These are phyloP conservation scores for Phenganax marumi DNA, from an alignment of 92 coral and sea anemone genomes.

Conservation along the genomic window DNA sequence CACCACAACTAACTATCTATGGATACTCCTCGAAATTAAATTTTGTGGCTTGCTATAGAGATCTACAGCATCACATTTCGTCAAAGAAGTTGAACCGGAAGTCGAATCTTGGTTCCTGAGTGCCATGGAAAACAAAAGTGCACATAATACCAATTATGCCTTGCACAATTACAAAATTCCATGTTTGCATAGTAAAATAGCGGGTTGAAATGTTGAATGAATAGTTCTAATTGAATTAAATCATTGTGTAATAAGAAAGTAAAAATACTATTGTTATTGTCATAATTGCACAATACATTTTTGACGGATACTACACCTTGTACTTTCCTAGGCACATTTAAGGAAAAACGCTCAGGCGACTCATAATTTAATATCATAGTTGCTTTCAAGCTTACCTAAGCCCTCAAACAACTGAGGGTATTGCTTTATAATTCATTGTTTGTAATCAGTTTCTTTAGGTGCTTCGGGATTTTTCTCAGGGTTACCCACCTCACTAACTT, in stretches of 20 bases:
- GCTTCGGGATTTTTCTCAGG: neutral
- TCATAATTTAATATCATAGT: conserved; percentile 53
- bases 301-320: too few species aligned
- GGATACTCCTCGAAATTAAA: too few species aligned
- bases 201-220: too few species aligned
- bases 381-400: conserved; percentile 50
- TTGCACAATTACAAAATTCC: too few species aligned
- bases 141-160: neutral
- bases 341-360: conserved; percentile 47
- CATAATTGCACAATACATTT: too few species aligned
- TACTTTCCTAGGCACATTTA: conserved; percentile 55
- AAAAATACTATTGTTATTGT: too few species aligned
- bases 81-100: too few species aligned
- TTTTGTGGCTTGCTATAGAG: neutral
- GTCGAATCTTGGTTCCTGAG: conserved; percentile 26
- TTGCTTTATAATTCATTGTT: conserved; percentile 16
- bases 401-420: conserved; percentile 59
- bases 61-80: conserved; percentile 16
- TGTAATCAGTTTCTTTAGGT: neutral
- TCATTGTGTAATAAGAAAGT: too few species aligned
- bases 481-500: conserved; percentile 27
- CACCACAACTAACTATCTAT: too few species aligned
- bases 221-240: too few species aligned
- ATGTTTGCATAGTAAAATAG: too few species aligned
- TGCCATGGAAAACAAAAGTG: conserved; percentile 41